These are phyloP conservation scores for Pogoniulus pusillus DNA, from an alignment of 2,797 vertebrate species.

Conservation along the genomic window DNA sequence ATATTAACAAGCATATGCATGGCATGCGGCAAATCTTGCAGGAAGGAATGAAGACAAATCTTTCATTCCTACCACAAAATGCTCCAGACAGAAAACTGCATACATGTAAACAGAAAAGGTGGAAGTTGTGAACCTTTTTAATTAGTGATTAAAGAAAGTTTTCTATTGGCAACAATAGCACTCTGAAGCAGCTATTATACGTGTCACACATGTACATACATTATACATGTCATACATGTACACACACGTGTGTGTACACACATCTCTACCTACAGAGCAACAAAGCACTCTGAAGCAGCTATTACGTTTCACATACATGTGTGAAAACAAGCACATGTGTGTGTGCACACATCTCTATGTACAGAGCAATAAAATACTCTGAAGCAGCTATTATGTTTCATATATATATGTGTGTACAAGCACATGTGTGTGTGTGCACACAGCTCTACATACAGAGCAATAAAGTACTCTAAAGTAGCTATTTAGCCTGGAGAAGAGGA, in stretches of 20 bases:
- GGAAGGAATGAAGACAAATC: constrained; percentile 1
- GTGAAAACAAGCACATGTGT: no score
- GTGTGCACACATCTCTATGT: no score
- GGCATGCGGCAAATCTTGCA: not conserved
- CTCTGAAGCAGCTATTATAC: not conserved
- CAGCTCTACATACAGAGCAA: not conserved
- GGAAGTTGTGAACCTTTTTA: not conserved
- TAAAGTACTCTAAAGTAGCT: not conserved
- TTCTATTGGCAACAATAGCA: not conserved
- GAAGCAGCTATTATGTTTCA: not conserved
- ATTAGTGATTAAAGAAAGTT: not conserved
- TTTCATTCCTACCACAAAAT: not conserved
- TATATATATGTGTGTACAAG: not conserved
- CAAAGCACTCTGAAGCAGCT: no score
- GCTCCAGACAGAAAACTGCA: not conserved
- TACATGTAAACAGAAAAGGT: not conserved
- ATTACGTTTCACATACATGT: no score
- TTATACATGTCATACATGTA: no score
- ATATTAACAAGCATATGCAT: not conserved
- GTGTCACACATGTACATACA: no score
- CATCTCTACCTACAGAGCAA: no score
- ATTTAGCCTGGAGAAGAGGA: no score
- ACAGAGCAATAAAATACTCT: not conserved
- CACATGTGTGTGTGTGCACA: not conserved
- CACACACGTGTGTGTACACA: not conserved